Evolutionary conservation across 2,797 vertebrate species (phyloP), one percentile per base, ranked within the genome.

Genomic region (Hybognathus amarus): DNA sequence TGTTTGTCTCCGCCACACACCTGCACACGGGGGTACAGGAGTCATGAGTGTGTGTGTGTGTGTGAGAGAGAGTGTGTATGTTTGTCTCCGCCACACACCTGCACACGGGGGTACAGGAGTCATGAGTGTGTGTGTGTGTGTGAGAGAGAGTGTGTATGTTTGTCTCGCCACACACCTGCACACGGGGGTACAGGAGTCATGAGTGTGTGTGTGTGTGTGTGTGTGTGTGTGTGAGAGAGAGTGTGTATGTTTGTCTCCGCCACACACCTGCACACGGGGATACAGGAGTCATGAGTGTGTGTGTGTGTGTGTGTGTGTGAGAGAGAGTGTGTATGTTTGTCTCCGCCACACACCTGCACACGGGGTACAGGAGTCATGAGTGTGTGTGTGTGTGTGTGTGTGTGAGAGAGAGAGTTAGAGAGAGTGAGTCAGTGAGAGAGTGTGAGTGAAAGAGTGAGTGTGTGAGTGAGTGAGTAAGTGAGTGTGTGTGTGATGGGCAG

Each of bases 341-440:
- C 97, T 73, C 98, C 98, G 36, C 98, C 97, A 54, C 98, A 99
- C n/a, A 99, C 88, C 98, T 99, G 92, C 66, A 54, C 2, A 67
- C 11, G 12, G 12, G 42, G 12, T 2, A 56, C 8, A 24, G 12
- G 10, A 2, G 20, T 54, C 59, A 67, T 47, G 11, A 36, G 50
- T 20, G 50, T 52, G 50, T 52, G 50, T 52, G 42, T n/a, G n/a
- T n/a, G n/a, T n/a, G n/a, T n/a, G n/a, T 2, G 42, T 42, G 42
- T 10, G 42, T 12, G 40, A 33, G 33, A 33, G 33, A 33, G 33
- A 33, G 33, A 4, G 33, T 2, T 2, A 33, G 33, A 33, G 2
- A 4, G 33, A 36, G 33, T 5, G 33, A 36, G 33, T 2, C 2
- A 30, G 30, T 2, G 30, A 30, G 30, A 30, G 30, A 30, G 40